These are phyloP conservation scores for Larimichthys crocea DNA, from an alignment of 2,113 vertebrate genomes.

Conservation along the genomic window DNA sequence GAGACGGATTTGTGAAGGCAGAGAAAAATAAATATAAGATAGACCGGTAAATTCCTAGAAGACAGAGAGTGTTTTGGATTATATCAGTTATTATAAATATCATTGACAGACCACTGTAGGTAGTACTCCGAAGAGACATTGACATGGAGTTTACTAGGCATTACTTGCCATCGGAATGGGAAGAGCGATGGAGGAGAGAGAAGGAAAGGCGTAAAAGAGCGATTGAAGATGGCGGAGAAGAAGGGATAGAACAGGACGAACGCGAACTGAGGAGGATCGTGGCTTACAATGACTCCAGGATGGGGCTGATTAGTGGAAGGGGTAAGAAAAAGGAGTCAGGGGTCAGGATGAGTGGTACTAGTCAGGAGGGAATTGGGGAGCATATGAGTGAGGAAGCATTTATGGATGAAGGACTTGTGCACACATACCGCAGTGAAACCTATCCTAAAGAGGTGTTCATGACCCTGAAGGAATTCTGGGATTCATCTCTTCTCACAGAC, in stretches of 20 bases:
- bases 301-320: conserved; percentile 56
- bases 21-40: not conserved
- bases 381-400: not conserved
- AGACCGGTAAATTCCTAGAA: not conserved
- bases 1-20: not conserved
- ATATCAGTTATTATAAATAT: not conserved
- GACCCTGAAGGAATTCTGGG: conserved; percentile 73
- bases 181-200: conserved; percentile 81
- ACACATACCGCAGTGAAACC: conserved; percentile 30
- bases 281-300: conserved; percentile 78
- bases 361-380: not conserved
- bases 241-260: conserved; percentile 72
- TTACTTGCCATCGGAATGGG: conserved; percentile 78
- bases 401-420: conserved; percentile 5
- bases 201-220: conserved; percentile 76
- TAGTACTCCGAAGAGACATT: not conserved
- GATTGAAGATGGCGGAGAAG: conserved; percentile 75
- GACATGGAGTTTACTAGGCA: conserved; percentile 72
- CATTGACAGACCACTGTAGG: not conserved
- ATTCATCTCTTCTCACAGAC: conserved; percentile 80
- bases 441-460: conserved; percentile 74
- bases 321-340: conserved; percentile 1
- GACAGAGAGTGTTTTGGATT: not conserved
- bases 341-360: not conserved
- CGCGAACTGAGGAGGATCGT: conserved; percentile 74